Percentiles rank a stretch among this genome's conserved stretches.
These are phyloP conservation scores for Hydrolagus affinis DNA, from an alignment of 2,113 vertebrate species.

Conservation along the genomic window DNA sequence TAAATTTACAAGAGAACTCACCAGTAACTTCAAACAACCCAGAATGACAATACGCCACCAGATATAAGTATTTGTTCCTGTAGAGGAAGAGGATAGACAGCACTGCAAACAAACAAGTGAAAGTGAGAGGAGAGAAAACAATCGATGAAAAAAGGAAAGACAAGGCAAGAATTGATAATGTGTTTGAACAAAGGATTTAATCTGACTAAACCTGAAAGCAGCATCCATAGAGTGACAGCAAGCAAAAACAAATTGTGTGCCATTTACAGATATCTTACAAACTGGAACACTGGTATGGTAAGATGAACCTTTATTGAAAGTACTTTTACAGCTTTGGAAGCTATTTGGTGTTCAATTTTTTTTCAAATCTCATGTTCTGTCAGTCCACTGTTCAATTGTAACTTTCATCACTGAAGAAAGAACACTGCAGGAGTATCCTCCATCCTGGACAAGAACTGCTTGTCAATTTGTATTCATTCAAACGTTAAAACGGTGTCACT, in stretches of 20 bases:
- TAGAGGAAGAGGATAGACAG: not conserved
- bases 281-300: not conserved
- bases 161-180: not conserved
- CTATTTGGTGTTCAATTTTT: not conserved
- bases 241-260: not conserved
- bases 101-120: not conserved
- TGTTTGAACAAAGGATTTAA: conserved; percentile 13
- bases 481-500: not conserved
- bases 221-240: not conserved
- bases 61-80: not conserved
- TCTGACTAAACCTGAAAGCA: not conserved
- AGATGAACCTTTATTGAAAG: not conserved
- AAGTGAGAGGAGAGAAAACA: not conserved
- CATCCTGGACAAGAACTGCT: too few relatives aligned
- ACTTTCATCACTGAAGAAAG: not conserved
- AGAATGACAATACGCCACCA: not conserved
- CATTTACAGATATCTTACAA: not conserved
- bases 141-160: not conserved
- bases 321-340: not conserved
- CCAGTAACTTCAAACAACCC: not conserved
- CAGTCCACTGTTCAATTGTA: not conserved
- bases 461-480: not conserved
- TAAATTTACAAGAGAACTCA: not conserved
- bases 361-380: not conserved
- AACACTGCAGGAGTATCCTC: not conserved